Evolutionary conservation across 1,140 invertebrate genomes (phyloP), one percentile per base, ranked within the genome.

Genomic region (Nymphalis io): DNA sequence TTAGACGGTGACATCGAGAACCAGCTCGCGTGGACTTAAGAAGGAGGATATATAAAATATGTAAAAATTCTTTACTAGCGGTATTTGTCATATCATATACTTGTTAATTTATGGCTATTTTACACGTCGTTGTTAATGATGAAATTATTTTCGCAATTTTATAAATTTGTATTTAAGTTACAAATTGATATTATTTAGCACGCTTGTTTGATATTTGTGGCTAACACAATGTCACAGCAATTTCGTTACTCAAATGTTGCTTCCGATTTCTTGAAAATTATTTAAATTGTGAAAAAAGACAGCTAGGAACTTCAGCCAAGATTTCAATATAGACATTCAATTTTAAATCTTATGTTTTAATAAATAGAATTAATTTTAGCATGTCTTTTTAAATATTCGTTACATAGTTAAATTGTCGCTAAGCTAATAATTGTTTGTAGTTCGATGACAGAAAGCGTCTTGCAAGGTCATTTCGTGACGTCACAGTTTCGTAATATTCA

Each of bases 401-500:
- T 33, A 33, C 0, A 33, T 33, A 55, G 15, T 16, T n/a, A 12
- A 27, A 18, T n/a, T 51, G 46, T 38, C 21, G 44, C 23, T 23
- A 55, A 27, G 51, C 46, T 51, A 51, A 42, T 18, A 18, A 48
- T 48, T 59, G 38, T 59, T 39, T 63, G 46, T 46, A 68, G 66
- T 68, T 68, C 66, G 59, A 68, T 68, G 66, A 68, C 66, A 60
- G 66, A 55, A 60, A 68, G 46, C 66, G 66, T 60, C 58, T 55
- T n/a, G 40, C 66, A 53, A 68, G 66, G 66, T 61, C 59, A 33
- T 33, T 18, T 18, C n/a, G 20, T 68, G 44, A 51, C 66, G 66
- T 68, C 64, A 63, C 16, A 18, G 1, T n/a, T n/a, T 38, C 46
- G 46, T 63, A 51, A 63, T 53, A 38, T 27, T 15, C 23, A 38